Base-by-base conservation (phyloP, 2,888 invertebrate species). In the Rhogogaster chlorosoma region DNA sequence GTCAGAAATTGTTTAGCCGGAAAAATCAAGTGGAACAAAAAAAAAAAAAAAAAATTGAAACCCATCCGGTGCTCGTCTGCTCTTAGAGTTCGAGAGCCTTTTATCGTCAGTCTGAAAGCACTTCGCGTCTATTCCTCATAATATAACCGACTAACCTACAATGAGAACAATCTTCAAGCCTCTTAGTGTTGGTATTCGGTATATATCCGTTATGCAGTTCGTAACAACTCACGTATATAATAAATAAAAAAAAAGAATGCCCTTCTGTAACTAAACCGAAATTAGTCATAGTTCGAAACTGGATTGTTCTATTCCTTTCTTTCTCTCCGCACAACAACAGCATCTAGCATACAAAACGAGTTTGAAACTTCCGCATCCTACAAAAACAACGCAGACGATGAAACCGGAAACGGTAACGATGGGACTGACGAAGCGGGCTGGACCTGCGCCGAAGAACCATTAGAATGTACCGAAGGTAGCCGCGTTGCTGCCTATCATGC, bases 331-430 rank as follows among this genome's bases (percentile, higher is more conserved):
- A 26, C 45, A 45, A 53, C 57, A 32, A 83, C 73, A 93, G 93
- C 93, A 22, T 93, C 93, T 67, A 93, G 92, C 86, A 93, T 93
- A 49, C 93, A 93, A 86, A 93, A 93, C 86, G 94, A 93, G 87
- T 93, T 93, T 85, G 93, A 93, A 88, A 91, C 93, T 12, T 92
- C 93, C 53, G 93, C 93, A 38, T 89, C 92, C 32, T 86, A 83
- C 29, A 92, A 92, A 71, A 93, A 92, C 86, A 91, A 88, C 18
- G 91, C 92, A 67, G 93, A 92, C 15, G 93, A 93, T 84, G 86
- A 82, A 12, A 91, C 92, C 32, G 93, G 93, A 87, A 91, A 91
- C 84, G 91, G 90, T 38, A 92, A 91, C 5, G 93, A 93, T 84
- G 90, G 89, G 15, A 92, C 91, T 78, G 93, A 93, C 84, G 93